A percentile compares a stretch with the other conserved stretches of the same genome.
phyloP scores from a whole-genome alignment of 2,888 invertebrate genomes.

The Drosophila pullipes region DNA sequence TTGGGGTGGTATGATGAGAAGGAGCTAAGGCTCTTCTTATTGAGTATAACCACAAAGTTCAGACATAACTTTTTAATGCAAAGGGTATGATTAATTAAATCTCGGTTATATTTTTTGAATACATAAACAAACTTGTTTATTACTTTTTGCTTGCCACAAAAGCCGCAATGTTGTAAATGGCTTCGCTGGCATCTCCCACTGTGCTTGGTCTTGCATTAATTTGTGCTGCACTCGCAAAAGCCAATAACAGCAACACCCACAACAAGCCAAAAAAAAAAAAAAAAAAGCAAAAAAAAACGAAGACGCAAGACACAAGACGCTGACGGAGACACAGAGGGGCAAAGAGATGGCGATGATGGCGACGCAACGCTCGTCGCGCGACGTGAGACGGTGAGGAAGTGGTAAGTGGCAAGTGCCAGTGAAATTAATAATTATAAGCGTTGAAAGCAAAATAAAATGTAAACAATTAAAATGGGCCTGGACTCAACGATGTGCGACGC shows the following conservation, averaged over 20 bases:
- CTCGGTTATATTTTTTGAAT: constrained; percentile 29
- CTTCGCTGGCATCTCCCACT: constrained; percentile 66
- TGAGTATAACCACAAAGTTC: background rate
- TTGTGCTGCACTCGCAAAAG: constrained; percentile 74
- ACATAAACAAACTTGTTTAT: constrained; percentile 70
- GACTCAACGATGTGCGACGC: constrained; percentile 67
- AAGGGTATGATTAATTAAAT: constrained; percentile 4
- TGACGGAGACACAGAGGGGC: background rate
- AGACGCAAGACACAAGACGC: background rate
- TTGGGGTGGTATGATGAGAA: background rate
- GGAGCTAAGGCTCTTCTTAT: background rate
- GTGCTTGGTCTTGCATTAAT: constrained; percentile 61
- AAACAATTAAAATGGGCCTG: constrained; percentile 80
- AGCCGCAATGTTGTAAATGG: constrained; percentile 48
- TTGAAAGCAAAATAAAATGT: constrained; percentile 79
- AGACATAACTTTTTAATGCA: background rate
- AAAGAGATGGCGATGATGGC: constrained; percentile 11
- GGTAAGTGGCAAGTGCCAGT: constrained; percentile 52
- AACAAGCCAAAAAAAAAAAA: constrained; percentile 38
- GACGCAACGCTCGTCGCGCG: constrained; percentile 1
- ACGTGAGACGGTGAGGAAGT: constrained; percentile 3
- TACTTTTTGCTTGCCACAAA: constrained; percentile 24
- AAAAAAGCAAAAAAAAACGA: constrained; percentile 5
- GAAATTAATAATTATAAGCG: constrained; percentile 80
- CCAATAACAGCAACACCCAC: constrained; percentile 80